Conservation (phyloP, 2,797 vertebrate species). For the Trachurus trachurus region DNA sequence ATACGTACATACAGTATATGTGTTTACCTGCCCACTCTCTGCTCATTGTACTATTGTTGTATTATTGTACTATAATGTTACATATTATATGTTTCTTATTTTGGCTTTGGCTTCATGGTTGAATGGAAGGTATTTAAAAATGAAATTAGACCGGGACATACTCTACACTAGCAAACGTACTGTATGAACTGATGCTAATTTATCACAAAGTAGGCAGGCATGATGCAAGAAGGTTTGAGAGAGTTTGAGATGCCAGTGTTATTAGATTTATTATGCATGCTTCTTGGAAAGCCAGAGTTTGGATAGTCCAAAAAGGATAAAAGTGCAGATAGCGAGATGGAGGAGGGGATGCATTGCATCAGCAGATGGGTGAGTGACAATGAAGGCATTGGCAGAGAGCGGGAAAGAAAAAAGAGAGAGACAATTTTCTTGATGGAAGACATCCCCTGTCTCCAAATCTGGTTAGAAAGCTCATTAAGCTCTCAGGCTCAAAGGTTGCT, state of each 20-base stretch:
- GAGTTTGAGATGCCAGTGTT: constrained; percentile 15
- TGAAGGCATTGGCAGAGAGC: constrained; percentile 71
- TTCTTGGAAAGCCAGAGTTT: constrained; percentile 52
- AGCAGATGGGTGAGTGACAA: constrained; percentile 67
- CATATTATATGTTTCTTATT: neutral
- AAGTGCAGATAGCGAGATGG: constrained; percentile 47
- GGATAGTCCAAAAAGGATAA: constrained; percentile 27
- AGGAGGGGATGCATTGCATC: constrained; percentile 61
- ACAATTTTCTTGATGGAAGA: constrained; percentile 81
- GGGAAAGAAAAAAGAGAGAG: constrained; percentile 44
- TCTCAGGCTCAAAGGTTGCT: constrained; percentile 54
- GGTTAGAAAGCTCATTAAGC: constrained; percentile 76
- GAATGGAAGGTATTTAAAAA: constrained; percentile 19
- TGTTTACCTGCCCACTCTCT: neutral
- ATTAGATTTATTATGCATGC: constrained; percentile 51
- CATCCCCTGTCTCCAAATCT: constrained; percentile 79
- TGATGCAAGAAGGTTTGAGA: constrained; percentile 5
- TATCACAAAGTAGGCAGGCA: constrained; percentile 3
- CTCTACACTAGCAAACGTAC: constrained; percentile 13
- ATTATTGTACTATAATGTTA: neutral
- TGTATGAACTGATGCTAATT: neutral
- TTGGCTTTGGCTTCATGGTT: neutral
- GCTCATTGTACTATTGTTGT: no score
- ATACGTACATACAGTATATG: no score
- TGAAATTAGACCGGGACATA: constrained; percentile 11